These are phyloP conservation scores for Phataginus tetradactyla DNA, from an alignment of 2,797 vertebrate genomes.

Conservation along the genomic window DNA sequence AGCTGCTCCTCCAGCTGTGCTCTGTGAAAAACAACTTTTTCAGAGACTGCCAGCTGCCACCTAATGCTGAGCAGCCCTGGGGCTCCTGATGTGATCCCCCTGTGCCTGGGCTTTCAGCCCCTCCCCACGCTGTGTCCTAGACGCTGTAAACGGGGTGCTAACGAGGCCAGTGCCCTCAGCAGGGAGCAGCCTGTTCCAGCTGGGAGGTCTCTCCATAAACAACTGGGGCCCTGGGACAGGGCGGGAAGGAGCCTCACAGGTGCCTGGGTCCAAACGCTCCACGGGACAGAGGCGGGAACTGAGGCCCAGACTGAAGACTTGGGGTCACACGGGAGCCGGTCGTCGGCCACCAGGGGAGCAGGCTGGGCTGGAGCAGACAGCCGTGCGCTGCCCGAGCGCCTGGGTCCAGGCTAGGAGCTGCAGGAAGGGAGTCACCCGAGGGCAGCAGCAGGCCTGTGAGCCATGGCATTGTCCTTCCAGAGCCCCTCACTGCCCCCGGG, in stretches of 20 bases:
- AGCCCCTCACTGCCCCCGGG: accelerated
- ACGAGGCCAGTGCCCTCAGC: accelerated
- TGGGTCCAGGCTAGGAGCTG: accelerated
- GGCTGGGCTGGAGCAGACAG: not conserved
- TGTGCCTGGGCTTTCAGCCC: not conserved
- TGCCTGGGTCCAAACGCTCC: not conserved
- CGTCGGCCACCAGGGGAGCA: not conserved
- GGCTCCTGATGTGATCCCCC: not conserved
- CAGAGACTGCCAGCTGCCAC: not conserved
- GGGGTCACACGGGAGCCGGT: accelerated
- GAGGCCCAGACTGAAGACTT: not conserved
- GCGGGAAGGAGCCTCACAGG: not conserved
- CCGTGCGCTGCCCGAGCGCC: accelerated
- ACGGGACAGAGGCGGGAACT: accelerated
- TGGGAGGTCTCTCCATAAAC: accelerated
- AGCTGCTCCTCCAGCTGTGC: not conserved
- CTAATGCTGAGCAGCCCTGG: not conserved
- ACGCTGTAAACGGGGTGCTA: not conserved
- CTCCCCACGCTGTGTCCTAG: not conserved
- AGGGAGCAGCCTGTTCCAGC: accelerated
- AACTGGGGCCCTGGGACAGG: not conserved
- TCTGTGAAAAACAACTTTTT: constrained; percentile 22
- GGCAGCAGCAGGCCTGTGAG: accelerated
- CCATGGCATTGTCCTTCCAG: not conserved
- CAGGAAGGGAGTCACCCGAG: too few species aligned